Base-by-base conservation (phyloP, 2,797 vertebrate genomes). In the Neolamprologus multifasciatus region DNA sequence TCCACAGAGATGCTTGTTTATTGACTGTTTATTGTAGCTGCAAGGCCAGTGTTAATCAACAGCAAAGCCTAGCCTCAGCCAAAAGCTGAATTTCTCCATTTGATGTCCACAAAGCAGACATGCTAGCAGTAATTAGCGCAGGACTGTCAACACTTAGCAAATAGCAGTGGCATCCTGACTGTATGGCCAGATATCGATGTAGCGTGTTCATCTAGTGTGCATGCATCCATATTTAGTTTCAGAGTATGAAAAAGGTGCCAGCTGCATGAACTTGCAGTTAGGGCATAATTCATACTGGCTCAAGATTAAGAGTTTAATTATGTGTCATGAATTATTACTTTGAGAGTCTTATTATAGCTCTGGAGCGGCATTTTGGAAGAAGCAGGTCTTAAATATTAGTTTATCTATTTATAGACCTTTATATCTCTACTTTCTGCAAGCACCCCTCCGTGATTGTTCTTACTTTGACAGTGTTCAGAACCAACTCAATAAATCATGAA, bases 61-160 rank as follows among this genome's bases (percentile, higher is more conserved):
- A 85, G 64, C 79, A 67, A 80, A 90, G 81, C 64, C 85, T 31
- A 19, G 80, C 43, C 78, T 69, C 16, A 84, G 90, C 89, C 92
- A 90, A 94, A 92, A 92, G 88, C 89, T 78, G 78, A 87, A 91
- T 90, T 94, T 91, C 91, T 90, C 85, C 54, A 83, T 93, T 93
- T 94, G 94, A 94, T 92, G 89, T 94, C 89, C 89, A 84, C 87
- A 80, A 85, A 91, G 83, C 67, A 94, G 93, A 95, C 88, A 85
- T 87, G 88, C 90, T 93, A 91, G 87, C 91, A 92, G 93, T 94
- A 95, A 95, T 95, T 95, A 95, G 94, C 87, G 86, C 38, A 4
- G 81, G 86, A 84, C 88, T 95, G 95, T 94, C 94, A 93, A 83
- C 78, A 31, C 90, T 93, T 93, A 82, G 92, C 93, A 92, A 88